Conservation (phyloP, 2,797 vertebrate species). For the Remorina albescens region DNA sequence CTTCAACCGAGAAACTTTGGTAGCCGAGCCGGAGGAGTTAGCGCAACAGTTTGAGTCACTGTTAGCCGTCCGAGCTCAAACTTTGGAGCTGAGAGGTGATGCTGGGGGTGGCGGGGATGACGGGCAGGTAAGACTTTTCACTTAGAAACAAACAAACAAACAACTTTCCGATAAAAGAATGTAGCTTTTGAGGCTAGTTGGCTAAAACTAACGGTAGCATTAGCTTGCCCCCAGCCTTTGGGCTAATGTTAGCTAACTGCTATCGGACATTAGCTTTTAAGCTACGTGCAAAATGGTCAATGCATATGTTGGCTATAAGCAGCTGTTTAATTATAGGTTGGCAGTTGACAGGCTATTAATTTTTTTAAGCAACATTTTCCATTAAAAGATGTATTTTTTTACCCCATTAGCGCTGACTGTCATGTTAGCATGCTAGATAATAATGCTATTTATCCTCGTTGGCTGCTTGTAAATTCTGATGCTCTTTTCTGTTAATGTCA, state of each 20-base stretch:
- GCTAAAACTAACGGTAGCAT: constrained; percentile 50
- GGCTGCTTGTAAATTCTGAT: fast-evolving
- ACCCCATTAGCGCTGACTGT: background rate
- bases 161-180: background rate
- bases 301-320: fast-evolving
- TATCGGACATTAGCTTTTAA: background rate
- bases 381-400: no score
- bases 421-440: constrained; percentile 38
- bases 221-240: constrained; percentile 10
- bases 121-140: constrained; percentile 79
- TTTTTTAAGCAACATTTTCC: no score
- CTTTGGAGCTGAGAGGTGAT: constrained; percentile 65
- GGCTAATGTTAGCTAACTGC: constrained; percentile 3
- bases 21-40: background rate
- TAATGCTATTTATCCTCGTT: background rate
- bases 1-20: background rate
- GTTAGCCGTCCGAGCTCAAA: background rate
- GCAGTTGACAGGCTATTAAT: no score
- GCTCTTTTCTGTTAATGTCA: background rate
- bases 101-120: constrained; percentile 84
- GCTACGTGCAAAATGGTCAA: fast-evolving
- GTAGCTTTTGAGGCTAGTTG: constrained; percentile 2
- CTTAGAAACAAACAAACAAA: background rate
- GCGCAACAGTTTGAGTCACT: background rate
- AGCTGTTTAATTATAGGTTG: background rate